Evolutionary conservation across 2,113 vertebrate genomes (phyloP).

Genomic region (Oncorhynchus keta): DNA sequence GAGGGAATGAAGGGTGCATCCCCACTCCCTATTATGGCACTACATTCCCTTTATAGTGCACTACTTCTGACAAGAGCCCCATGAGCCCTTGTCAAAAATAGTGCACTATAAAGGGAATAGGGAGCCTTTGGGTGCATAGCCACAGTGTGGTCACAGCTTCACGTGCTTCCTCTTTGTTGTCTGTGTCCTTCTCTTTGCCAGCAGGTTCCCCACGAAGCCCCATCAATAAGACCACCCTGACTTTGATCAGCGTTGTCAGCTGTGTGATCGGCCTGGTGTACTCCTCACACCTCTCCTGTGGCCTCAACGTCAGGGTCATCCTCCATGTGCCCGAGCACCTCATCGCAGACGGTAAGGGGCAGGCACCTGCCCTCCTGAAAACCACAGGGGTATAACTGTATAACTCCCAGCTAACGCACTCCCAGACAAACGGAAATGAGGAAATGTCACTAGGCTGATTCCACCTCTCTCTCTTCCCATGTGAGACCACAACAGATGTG

Average conservation of each 20-base stretch:
- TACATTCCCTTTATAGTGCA: not conserved
- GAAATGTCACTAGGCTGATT: not conserved
- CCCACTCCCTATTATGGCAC: too few species aligned
- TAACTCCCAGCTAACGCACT: too few species aligned
- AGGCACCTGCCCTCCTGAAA: not conserved
- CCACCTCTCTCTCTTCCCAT: slow-evolving; percentile 12
- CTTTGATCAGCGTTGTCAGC: slow-evolving; percentile 93
- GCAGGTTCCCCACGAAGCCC: slow-evolving; percentile 94
- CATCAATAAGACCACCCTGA: slow-evolving; percentile 96
- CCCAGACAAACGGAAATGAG: slow-evolving; percentile 54
- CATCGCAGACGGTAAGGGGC: slow-evolving; percentile 88
- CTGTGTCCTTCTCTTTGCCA: slow-evolving; percentile 30
- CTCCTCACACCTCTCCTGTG: slow-evolving; percentile 90
- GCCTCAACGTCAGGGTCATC: slow-evolving; percentile 89
- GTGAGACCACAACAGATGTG: slow-evolving; percentile 51
- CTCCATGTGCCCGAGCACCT: slow-evolving; percentile 96
- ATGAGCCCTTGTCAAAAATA: not conserved
- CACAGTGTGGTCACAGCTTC: slow-evolving; percentile 24
- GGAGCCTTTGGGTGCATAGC: not conserved
- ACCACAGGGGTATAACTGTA: not conserved
- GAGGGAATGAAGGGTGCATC: not conserved
- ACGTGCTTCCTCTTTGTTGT: slow-evolving; percentile 36
- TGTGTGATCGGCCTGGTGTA: slow-evolving; percentile 91
- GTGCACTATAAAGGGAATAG: not conserved
- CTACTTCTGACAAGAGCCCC: not conserved